Evolutionary conservation across 2,113 vertebrate genomes (phyloP), one percentile per base, ranked within the genome.

Genomic region (Paratilapia polleni): DNA sequence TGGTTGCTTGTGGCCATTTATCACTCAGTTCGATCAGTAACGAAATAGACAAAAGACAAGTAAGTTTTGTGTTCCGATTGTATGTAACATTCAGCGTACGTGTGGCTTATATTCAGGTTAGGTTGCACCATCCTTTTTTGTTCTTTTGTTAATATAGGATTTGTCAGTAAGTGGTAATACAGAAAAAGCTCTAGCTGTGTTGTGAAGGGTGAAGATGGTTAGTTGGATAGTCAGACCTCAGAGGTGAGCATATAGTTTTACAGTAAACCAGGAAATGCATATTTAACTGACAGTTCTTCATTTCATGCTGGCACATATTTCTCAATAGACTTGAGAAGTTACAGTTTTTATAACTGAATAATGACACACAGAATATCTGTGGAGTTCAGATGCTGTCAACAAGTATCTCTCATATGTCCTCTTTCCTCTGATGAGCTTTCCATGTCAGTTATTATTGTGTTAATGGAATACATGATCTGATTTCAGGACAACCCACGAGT

Each of bases 401-500:
- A 73, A 70, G 66, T 26, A 34, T 73, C 66, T 73, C 6, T 8
- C 14, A 31, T 34, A 19, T 73, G 47, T 31, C 26, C 26, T 54
- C 52, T 12, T 77, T 49, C 6, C 28, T 60, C 22, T 49, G 17
- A 26, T 10, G 19, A 41, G 14, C 20, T 43, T 76, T 20, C 8
- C n/a, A 19, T 58, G n/a, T 75, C 19, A 56, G 34, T 24, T 66
- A 6, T 52, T 36, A 58, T 41, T 66, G 19, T 34, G 52, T 66
- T n/a, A 77, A 77, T 61, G 2, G 41, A 20, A 79, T 41, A 19
- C 36, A 2, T 66, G 6, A 0, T 92, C 19, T 94, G 15, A 80
- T 92, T 90, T 85, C 92, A 99, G 98, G 93, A 99, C 98, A 80
- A 99, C 98, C 31, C 98, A 99, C 8, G 98, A 99, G 92, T 99